These are phyloP conservation scores for Hirtodrosophila trivittata DNA, from an alignment of 2,888 invertebrate species.

Conservation along the genomic window DNA sequence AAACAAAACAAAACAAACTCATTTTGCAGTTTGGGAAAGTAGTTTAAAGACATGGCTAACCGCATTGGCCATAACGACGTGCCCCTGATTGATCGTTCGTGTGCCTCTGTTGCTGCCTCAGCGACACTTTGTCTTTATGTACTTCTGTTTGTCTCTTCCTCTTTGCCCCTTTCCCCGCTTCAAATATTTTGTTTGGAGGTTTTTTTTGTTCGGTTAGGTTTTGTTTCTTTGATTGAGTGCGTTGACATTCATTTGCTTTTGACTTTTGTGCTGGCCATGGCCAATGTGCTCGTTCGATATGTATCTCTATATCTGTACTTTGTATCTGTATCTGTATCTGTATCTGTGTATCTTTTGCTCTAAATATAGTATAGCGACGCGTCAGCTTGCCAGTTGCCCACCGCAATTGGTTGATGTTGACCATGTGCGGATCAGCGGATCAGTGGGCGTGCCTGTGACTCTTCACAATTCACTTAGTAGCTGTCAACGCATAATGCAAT, in stretches of 20 bases:
- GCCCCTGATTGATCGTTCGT: constrained; percentile 69
- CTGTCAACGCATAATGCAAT: constrained; percentile 49
- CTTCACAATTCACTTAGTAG: constrained; percentile 47
- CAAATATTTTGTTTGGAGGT: constrained; percentile 11
- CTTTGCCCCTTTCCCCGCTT: too few species aligned
- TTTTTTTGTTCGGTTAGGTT: constrained; percentile 12
- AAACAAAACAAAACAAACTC: constrained; percentile 8
- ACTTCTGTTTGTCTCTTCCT: background rate
- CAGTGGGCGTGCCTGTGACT: constrained; percentile 58
- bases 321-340: constrained; percentile 40
- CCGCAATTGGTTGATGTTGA: constrained; percentile 44
- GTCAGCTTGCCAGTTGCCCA: constrained; percentile 51
- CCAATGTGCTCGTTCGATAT: constrained; percentile 45
- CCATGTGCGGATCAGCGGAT: constrained; percentile 53
- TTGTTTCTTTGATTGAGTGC: constrained; percentile 44
- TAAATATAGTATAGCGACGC: constrained; percentile 71
- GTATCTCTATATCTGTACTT: constrained; percentile 25
- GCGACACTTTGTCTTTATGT: background rate
- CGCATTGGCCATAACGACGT: constrained; percentile 38
- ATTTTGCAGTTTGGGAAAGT: constrained; percentile 51
- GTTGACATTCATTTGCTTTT: constrained; percentile 66
- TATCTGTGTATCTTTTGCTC: constrained; percentile 39
- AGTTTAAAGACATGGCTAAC: constrained; percentile 59
- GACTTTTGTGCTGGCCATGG: constrained; percentile 52
- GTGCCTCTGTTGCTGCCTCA: constrained; percentile 29